Base-by-base conservation (phyloP, 2,113 vertebrate species). In the Pachyramphus minor region DNA sequence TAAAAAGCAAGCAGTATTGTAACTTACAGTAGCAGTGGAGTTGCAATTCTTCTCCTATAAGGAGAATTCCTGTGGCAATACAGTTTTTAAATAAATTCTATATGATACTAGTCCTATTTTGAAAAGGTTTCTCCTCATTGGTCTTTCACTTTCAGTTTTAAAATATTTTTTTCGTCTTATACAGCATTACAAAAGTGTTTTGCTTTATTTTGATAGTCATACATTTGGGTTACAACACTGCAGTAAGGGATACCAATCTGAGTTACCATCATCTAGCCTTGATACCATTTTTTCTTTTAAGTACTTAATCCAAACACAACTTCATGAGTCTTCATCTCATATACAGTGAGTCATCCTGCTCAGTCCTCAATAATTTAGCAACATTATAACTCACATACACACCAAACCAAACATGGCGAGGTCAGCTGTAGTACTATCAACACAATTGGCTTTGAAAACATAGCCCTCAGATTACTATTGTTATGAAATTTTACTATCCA, bases 401-500 rank as follows among this genome's bases (percentile, higher is more conserved):
- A 89, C 7, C 68, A 72, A 81, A 90, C 75, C 66, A 64, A 87
- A 87, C 35, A 64, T 3, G 10, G 47, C 22, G 45, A 89, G 60
- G 53, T 75, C 89, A 69, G 49, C 47, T 73, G 69, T 44, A 82
- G 41, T 27, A 68, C 31, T 89, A 67, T 60, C 66, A 87, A 82
- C 44, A 96, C 60, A 94, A 83, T 84, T 93, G 80, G 77, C 95
- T 91, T 91, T 68, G 76, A 94, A 97, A 97, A 93, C 79, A 93
- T 56, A 95, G 74, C 42, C 84, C 74, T 95, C 73, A 91, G 80
- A 95, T 91, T 97, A 97, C 93, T 95, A 96, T 97, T 98, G 96
- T 97, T 98, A 97, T 92, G 95, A 96, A 97, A 95, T 96, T 97
- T 97, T 97, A 97, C 97, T 98, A 97, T 95, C 90, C 94, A 41